Conservation (phyloP, 1,140 invertebrate genomes). For the Dolichoris vasculosae region DNA sequence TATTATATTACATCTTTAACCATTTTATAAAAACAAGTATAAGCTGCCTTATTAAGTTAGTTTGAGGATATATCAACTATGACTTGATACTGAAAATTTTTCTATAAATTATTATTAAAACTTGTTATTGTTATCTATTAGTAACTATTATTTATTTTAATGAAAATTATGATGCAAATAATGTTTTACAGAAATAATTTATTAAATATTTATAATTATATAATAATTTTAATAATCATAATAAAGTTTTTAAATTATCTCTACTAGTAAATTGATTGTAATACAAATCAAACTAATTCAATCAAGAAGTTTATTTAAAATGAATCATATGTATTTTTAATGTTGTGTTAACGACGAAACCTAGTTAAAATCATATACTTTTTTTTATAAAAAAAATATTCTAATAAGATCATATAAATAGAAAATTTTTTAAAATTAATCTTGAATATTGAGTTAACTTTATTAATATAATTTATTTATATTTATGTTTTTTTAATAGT, state of each 20-base stretch:
- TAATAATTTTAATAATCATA: no score
- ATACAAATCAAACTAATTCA: no score
- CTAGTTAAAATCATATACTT: not conserved
- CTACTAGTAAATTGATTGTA: no score
- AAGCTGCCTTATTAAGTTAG: not conserved
- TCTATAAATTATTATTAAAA: not conserved
- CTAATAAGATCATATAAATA: no score
- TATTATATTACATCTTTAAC: not conserved
- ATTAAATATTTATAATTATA: no score
- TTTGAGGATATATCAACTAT: not conserved
- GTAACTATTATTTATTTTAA: not conserved
- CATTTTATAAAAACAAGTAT: not conserved
- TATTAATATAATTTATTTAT: no score
- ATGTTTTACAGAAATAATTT: no score
- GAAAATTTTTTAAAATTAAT: no score
- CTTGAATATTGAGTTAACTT: no score
- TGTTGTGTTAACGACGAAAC: not conserved
- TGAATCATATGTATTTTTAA: not conserved
- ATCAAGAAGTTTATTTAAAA: not conserved
- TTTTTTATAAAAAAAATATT: not conserved
- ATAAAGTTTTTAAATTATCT: no score
- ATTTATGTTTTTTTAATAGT: not conserved
- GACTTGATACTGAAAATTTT: not conserved
- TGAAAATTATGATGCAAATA: not conserved
- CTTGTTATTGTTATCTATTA: not conserved